phyloP scores from a whole-genome alignment of 64 coral and sea anemone species.

The Orbicella faveolata region DNA sequence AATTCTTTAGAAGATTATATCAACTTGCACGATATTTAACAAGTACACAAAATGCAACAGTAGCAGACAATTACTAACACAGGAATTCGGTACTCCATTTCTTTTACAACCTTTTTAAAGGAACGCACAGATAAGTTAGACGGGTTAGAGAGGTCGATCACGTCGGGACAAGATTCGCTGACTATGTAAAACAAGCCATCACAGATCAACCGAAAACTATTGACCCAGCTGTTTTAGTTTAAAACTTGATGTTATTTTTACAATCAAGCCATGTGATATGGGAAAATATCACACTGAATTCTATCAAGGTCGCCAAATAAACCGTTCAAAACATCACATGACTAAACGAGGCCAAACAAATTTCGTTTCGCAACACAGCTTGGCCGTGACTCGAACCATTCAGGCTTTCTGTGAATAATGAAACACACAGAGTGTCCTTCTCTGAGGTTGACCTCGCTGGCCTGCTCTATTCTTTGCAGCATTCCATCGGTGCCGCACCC shows the following conservation, averaged over 20 bases:
- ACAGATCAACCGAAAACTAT: background rate
- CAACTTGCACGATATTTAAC: background rate
- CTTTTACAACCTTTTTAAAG: background rate
- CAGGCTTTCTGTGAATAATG: background rate
- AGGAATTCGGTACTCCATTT: background rate
- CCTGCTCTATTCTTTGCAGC: conserved; percentile 7
- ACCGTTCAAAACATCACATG: background rate
- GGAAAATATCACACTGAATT: background rate
- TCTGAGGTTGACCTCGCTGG: background rate
- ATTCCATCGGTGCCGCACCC: conserved; percentile 30
- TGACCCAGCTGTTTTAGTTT: background rate
- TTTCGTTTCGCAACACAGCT: background rate
- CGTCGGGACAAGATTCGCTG: background rate
- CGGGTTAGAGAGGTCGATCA: background rate
- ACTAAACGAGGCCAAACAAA: background rate
- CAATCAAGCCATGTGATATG: background rate
- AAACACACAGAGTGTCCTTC: background rate
- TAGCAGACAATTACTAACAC: background rate
- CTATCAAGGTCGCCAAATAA: background rate
- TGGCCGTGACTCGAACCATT: background rate
- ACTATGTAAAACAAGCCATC: background rate
- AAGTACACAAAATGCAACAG: background rate
- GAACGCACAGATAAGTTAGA: background rate
- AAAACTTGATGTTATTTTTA: background rate
- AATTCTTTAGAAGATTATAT: background rate